phyloP scores from a whole-genome alignment of 2,113 vertebrate species.

The Bufo gargarizans region DNA sequence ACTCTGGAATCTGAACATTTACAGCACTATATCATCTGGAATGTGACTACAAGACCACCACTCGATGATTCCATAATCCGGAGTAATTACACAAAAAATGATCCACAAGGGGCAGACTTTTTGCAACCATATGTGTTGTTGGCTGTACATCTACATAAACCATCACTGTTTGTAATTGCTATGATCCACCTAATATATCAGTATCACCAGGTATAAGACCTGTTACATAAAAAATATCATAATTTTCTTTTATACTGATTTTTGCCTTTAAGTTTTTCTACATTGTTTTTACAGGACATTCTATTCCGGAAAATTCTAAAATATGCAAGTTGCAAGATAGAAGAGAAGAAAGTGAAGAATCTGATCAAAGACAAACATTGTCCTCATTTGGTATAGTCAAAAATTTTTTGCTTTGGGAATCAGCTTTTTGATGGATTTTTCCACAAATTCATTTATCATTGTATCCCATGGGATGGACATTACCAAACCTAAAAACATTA shows the following conservation, averaged over 20 bases:
- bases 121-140: slow-evolving; percentile 3
- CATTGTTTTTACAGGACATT: background rate
- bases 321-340: background rate
- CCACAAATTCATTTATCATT: slow-evolving; percentile 64
- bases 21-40: background rate
- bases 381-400: background rate
- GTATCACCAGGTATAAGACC: slow-evolving; percentile 6
- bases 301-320: background rate
- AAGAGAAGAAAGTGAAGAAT: background rate
- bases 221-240: background rate
- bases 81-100: background rate
- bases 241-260: background rate
- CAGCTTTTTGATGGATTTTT: slow-evolving; percentile 59
- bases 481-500: slow-evolving; percentile 61
- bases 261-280: background rate
- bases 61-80: background rate
- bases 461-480: slow-evolving; percentile 58
- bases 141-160: background rate
- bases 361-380: background rate
- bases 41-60: background rate
- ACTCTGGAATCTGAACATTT: background rate
- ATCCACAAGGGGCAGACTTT: background rate
- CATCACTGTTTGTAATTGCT: background rate
- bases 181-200: slow-evolving; percentile 14
- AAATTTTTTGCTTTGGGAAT: background rate